Percentiles rank a stretch among this genome's conserved stretches.
phyloP scores from a whole-genome alignment of 2,113 vertebrate species.

The Dromiciops gliroides region DNA sequence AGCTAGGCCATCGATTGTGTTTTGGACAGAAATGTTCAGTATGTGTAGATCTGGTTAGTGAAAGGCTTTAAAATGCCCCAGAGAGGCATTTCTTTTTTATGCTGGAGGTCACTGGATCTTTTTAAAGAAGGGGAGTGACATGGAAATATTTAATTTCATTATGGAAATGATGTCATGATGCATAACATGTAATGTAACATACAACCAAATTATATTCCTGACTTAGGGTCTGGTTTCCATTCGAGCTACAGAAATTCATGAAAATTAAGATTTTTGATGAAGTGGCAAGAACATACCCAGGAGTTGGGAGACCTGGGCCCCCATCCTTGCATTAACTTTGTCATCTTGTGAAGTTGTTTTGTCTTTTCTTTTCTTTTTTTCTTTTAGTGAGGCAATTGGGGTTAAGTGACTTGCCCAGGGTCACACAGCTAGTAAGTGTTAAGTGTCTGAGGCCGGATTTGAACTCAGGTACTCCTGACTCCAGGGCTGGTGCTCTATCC shows the following conservation, averaged over 20 bases:
- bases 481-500: no score
- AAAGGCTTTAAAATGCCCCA: background rate
- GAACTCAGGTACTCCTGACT: no score
- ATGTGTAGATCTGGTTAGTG: background rate
- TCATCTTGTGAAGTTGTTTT: background rate
- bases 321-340: background rate
- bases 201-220: background rate
- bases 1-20: background rate
- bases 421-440: no score
- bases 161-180: background rate
- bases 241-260: background rate
- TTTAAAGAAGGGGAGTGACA: background rate
- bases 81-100: background rate
- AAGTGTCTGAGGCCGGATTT: no score
- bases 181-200: background rate
- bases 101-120: background rate
- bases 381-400: no score
- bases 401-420: no score
- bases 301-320: background rate
- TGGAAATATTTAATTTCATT: background rate
- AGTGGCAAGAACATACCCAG: background rate
- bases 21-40: background rate
- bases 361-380: no score
- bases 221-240: background rate
- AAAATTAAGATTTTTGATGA: background rate